These are phyloP conservation scores for Ptychoptera albimana DNA, from an alignment of 2,888 invertebrate species.

Conservation along the genomic window DNA sequence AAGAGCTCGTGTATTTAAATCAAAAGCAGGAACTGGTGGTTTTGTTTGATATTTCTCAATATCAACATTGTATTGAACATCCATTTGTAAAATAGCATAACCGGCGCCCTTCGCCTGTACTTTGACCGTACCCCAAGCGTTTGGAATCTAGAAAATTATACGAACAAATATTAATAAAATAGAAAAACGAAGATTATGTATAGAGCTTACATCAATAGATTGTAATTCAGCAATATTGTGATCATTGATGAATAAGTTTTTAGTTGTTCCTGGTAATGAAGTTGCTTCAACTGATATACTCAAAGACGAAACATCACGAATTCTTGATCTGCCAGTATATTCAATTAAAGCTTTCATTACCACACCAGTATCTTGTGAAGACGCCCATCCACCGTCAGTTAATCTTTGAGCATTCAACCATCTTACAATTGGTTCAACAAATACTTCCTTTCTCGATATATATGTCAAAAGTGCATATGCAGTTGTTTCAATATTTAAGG, in stretches of 20 bases:
- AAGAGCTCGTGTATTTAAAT: constrained; percentile 52
- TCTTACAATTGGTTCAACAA: constrained; percentile 72
- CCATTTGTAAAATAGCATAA: constrained; percentile 87
- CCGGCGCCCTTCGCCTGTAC: constrained; percentile 86
- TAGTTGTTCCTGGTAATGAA: constrained; percentile 51
- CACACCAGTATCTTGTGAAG: constrained; percentile 77
- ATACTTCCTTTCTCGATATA: constrained; percentile 66
- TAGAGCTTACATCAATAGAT: constrained; percentile 45
- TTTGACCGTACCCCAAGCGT: constrained; percentile 88
- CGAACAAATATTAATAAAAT: constrained; percentile 2
- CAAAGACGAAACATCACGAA: constrained; percentile 69
- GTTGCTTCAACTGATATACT: constrained; percentile 72
- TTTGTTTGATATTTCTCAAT: constrained; percentile 65
- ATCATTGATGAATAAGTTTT: constrained; percentile 51
- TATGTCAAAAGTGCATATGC: constrained; percentile 83
- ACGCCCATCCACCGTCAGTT: constrained; percentile 77
- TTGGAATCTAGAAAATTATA: constrained; percentile 61
- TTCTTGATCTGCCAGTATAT: constrained; percentile 69
- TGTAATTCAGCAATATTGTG: constrained; percentile 66
- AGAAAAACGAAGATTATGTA: constrained; percentile 1
- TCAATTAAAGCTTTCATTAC: constrained; percentile 80
- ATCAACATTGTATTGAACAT: constrained; percentile 84
- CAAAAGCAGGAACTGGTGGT: constrained; percentile 70
- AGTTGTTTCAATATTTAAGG: constrained; percentile 83
- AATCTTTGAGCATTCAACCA: constrained; percentile 82